These are phyloP conservation scores for Cyclopterus lumpus DNA, from an alignment of 2,797 vertebrate genomes.

Conservation along the genomic window DNA sequence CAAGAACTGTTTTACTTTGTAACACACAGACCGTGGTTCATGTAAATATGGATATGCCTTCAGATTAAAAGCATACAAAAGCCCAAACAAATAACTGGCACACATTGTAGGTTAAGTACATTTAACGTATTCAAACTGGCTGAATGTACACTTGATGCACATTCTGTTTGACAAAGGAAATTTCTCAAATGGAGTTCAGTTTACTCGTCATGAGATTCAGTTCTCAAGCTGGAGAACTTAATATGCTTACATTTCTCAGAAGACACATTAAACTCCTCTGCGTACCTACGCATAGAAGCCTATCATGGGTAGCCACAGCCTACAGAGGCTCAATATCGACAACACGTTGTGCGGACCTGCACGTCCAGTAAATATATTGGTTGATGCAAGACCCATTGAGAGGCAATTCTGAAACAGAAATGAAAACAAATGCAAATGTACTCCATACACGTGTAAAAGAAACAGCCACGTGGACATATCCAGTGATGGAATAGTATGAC, in stretches of 20 bases:
- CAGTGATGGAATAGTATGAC: not conserved
- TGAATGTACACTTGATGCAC: not conserved
- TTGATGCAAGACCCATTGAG: not conserved
- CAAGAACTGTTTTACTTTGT: constrained; percentile 40
- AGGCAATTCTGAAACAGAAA: not conserved
- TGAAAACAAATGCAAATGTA: not conserved
- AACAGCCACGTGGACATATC: not conserved
- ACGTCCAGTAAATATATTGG: not conserved
- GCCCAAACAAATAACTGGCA: constrained; percentile 10
- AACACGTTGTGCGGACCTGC: not conserved
- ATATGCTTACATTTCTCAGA: not conserved
- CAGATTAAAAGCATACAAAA: constrained; percentile 34
- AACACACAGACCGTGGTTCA: constrained; percentile 30
- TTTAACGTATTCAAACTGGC: not conserved
- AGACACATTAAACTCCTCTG: not conserved
- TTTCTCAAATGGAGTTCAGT: not conserved
- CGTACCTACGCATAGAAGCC: accelerated
- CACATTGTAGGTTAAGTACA: constrained; percentile 7
- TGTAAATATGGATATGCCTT: constrained; percentile 34
- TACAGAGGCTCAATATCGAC: too few relatives aligned
- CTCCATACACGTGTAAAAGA: not conserved
- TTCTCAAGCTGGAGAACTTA: not conserved
- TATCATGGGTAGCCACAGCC: not conserved
- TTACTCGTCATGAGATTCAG: not conserved
- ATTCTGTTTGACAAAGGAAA: not conserved